These are phyloP conservation scores for Philopedon plagiatum DNA, from an alignment of 2,888 invertebrate species.

Conservation along the genomic window DNA sequence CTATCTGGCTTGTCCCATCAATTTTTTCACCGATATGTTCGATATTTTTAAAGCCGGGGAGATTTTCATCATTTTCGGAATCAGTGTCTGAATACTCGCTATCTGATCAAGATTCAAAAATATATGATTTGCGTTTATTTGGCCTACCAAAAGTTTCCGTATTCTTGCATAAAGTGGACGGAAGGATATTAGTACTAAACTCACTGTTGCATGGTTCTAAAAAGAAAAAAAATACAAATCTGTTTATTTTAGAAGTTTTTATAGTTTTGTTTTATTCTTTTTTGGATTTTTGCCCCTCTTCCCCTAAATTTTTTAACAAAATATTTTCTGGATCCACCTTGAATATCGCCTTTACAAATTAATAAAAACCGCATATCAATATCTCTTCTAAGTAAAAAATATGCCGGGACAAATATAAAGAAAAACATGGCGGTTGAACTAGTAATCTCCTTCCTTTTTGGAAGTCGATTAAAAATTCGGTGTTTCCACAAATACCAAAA, in stretches of 20 bases:
- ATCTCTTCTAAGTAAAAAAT: neutral
- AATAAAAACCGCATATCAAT: too few relatives aligned
- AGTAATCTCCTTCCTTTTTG: too few relatives aligned
- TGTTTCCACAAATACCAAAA: neutral
- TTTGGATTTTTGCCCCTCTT: neutral
- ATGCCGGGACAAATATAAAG: too few relatives aligned
- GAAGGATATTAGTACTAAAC: neutral
- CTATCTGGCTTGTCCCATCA: neutral
- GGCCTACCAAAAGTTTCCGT: neutral
- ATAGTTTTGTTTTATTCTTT: neutral
- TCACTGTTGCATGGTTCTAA: neutral
- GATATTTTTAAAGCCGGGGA: neutral
- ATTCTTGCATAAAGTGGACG: neutral
- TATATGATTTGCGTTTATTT: constrained; percentile 3
- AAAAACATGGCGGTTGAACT: too few relatives aligned
- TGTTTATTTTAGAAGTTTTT: neutral
- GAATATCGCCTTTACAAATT: neutral
- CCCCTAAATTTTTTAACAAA: too few relatives aligned
- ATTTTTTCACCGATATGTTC: neutral
- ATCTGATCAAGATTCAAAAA: neutral
- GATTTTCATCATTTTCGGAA: neutral
- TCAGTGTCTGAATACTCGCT: neutral
- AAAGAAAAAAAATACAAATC: neutral
- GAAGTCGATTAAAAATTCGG: neutral
- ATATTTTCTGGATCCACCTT: neutral